These are phyloP conservation scores for Malurus cyaneus DNA, from an alignment of 2,113 vertebrate genomes.

Conservation along the genomic window DNA sequence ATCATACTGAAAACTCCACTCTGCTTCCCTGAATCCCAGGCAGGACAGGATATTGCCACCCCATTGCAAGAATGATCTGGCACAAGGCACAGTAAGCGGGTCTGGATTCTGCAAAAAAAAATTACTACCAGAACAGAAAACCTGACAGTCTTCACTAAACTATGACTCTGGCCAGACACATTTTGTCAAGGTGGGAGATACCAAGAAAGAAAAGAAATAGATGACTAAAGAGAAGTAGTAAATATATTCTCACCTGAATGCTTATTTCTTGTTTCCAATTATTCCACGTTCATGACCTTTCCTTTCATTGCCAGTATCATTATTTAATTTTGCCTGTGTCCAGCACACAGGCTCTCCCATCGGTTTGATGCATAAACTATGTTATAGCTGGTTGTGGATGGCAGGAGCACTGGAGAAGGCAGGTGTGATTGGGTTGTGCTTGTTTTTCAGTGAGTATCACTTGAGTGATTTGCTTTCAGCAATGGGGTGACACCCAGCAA, in stretches of 20 bases:
- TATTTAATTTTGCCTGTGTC: not conserved
- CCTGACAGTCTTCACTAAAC: not conserved
- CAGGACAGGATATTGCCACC: not conserved
- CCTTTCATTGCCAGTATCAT: not conserved
- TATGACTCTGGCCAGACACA: not conserved
- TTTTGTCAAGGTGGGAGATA: not conserved
- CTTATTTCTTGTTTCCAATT: not conserved
- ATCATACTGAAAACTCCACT: not conserved
- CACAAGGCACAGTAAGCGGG: not conserved
- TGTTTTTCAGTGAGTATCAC: not conserved
- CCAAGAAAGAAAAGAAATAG: not conserved
- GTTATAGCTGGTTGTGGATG: not conserved
- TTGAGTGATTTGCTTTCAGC: not conserved
- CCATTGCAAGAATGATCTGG: not conserved
- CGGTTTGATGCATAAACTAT: not conserved
- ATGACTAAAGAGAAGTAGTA: not conserved
- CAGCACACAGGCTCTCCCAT: fast-evolving
- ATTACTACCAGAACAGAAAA: not conserved
- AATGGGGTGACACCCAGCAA: not conserved
- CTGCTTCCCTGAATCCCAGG: not conserved
- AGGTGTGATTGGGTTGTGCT: not conserved
- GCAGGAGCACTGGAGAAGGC: not conserved
- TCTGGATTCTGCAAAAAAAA: not conserved
- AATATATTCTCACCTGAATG: not conserved
- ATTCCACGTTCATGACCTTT: not conserved